Conservation (phyloP, 2,113 vertebrate genomes). For the Antechinus stuartii region DNA sequence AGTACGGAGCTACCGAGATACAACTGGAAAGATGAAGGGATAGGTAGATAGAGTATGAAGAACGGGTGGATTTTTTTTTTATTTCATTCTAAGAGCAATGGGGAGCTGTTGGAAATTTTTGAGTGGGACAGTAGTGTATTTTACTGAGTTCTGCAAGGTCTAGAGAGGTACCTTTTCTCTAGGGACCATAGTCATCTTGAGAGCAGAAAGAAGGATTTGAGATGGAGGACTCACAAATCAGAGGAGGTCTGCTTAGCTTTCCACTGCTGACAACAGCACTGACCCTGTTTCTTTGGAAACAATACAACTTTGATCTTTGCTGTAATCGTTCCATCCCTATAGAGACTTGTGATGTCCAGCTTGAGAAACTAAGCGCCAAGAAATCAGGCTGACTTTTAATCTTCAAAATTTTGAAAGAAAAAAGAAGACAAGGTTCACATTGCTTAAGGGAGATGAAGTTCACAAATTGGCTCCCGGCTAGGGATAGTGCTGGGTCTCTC, state of each 20-base stretch:
- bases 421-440: background rate
- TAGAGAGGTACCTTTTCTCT: background rate
- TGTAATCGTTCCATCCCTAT: background rate
- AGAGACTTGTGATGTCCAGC: background rate
- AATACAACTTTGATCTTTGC: background rate
- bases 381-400: background rate
- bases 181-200: background rate
- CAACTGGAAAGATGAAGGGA: background rate
- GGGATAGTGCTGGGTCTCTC: too few relatives aligned
- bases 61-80: background rate
- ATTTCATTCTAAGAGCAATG: background rate
- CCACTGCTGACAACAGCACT: background rate
- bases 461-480: background rate
- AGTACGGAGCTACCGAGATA: background rate
- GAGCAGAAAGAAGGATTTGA: background rate
- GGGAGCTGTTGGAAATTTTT: background rate
- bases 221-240: rapidly evolving
- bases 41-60: background rate
- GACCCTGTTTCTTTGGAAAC: background rate
- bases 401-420: background rate
- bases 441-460: background rate
- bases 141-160: background rate
- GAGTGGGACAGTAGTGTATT: background rate
- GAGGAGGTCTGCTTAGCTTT: background rate
- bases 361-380: background rate